phyloP scores from a whole-genome alignment of 2,113 vertebrate species.

The Nycticebus coucang region DNA sequence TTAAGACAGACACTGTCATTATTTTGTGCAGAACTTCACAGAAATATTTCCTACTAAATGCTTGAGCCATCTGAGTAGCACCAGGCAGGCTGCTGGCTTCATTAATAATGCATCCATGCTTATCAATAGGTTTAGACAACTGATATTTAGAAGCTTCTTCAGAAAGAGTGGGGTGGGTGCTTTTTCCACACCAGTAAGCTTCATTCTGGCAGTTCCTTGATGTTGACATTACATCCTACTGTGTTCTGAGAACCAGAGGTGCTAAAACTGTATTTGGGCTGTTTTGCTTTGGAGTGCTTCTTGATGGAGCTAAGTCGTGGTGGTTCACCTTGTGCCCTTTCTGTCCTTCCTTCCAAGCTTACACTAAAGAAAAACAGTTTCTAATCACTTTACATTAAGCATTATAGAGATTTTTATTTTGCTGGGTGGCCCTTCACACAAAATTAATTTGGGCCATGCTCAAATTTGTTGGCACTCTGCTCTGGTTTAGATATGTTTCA shows the following conservation, averaged over 20 bases:
- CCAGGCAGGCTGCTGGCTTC: constrained; percentile 87
- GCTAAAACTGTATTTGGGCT: constrained; percentile 82
- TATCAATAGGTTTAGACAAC: constrained; percentile 94
- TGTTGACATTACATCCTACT: constrained; percentile 88
- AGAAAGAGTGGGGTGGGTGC: constrained; percentile 82
- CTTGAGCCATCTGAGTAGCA: constrained; percentile 89
- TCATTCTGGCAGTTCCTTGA: constrained; percentile 88
- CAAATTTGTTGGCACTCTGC: neutral
- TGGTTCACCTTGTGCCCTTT: constrained; percentile 13
- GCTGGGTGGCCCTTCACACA: neutral
- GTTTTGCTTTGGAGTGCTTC: constrained; percentile 76
- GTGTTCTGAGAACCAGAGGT: constrained; percentile 85
- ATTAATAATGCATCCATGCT: constrained; percentile 92
- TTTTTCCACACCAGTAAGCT: constrained; percentile 86
- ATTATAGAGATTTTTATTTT: neutral
- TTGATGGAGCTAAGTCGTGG: constrained; percentile 62
- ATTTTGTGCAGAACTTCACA: constrained; percentile 86
- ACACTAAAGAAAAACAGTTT: constrained; percentile 40
- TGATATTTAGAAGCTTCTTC: constrained; percentile 90
- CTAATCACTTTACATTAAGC: constrained; percentile 61
- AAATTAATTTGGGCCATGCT: neutral
- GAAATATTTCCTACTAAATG: constrained; percentile 88
- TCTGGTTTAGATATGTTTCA: neutral
- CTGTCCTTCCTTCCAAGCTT: constrained; percentile 52
- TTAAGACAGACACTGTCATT: constrained; percentile 90